Evolutionary conservation across 1,140 invertebrate genomes (phyloP).

Genomic region (Bombus confusus): DNA sequence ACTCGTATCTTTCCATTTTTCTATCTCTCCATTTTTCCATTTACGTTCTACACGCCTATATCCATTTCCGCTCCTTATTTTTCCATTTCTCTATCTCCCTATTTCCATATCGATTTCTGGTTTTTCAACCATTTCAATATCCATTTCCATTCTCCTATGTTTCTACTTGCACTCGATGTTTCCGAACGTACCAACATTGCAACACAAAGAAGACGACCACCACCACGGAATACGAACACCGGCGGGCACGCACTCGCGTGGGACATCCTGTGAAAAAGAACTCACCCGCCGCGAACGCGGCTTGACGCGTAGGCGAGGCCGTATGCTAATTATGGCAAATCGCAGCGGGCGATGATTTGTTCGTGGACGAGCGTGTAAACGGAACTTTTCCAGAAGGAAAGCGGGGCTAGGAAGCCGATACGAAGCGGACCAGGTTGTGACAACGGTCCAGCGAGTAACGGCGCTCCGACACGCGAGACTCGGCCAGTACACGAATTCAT

Average conservation of each 20-base stretch:
- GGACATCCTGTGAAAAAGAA: neutral
- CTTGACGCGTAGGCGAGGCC: neutral
- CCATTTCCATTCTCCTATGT: neutral
- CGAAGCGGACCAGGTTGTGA: neutral
- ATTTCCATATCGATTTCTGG: neutral
- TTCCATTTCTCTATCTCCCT: neutral
- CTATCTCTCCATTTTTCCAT: neutral
- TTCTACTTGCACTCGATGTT: neutral
- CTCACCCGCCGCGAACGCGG: neutral
- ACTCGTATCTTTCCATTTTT: neutral
- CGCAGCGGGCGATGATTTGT: slow-evolving; percentile 48
- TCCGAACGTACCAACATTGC: no score
- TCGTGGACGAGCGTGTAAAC: slow-evolving; percentile 31
- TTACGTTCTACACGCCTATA: neutral
- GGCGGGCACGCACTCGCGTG: neutral
- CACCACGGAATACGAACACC: neutral
- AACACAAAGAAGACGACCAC: neutral
- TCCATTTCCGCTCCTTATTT: neutral
- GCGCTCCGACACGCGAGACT: slow-evolving; percentile 17
- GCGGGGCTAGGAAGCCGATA: neutral
- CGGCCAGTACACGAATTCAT: slow-evolving; percentile 3
- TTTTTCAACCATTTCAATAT: neutral
- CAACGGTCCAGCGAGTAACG: slow-evolving; percentile 22
- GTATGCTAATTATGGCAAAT: slow-evolving; percentile 47
- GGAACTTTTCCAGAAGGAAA: slow-evolving; percentile 29